A percentile compares a stretch with the other conserved stretches of the same genome.
phyloP scores from a whole-genome alignment of 2,113 vertebrate species.

The Rhizomys pruinosus region DNA sequence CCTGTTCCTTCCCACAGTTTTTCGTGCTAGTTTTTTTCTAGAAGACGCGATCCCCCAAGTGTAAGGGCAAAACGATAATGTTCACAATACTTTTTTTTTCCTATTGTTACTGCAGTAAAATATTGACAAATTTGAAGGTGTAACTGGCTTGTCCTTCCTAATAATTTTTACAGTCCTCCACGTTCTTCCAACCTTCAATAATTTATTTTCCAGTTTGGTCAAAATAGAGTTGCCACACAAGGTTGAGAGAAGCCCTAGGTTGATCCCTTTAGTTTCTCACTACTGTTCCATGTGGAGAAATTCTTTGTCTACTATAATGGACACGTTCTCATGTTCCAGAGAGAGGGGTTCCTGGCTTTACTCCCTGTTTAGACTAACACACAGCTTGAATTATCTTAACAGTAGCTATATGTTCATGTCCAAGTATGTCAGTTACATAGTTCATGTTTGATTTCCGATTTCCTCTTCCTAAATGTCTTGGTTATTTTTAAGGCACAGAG shows the following conservation, averaged over 20 bases:
- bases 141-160: conserved; percentile 8
- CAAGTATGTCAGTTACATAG: neutral
- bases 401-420: conserved; percentile 22
- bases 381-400: conserved; percentile 38
- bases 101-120: neutral
- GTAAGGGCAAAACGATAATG: neutral
- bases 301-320: neutral
- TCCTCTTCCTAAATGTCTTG: conserved; percentile 34
- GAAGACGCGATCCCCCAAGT: neutral
- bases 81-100: too few species aligned
- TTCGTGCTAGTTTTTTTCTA: neutral
- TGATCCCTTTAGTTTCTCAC: neutral
- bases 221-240: conserved; percentile 1
- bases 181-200: neutral
- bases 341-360: conserved; percentile 13
- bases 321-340: neutral
- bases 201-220: neutral
- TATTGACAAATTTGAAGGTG: conserved; percentile 18
- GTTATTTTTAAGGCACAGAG: neutral
- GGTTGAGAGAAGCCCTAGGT: neutral
- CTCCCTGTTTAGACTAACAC: neutral
- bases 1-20: too few species aligned
- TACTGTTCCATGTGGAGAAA: neutral
- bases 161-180: neutral
- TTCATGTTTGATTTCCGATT: conserved; percentile 12